Evolutionary conservation across 1,140 invertebrate species (phyloP).

Genomic region (Pomacea maculata): DNA sequence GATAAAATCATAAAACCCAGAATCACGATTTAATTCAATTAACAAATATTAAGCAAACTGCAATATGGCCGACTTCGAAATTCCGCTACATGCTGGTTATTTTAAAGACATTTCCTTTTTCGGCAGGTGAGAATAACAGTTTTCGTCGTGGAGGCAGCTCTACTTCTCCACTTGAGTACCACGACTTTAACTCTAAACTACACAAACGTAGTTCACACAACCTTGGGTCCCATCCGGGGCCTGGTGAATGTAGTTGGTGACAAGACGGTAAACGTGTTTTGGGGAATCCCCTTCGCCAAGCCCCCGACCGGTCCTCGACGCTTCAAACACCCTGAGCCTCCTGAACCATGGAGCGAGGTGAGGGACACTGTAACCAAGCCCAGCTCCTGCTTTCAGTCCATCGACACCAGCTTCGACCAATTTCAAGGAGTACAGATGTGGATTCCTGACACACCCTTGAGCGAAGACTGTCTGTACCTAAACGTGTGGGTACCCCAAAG

Average conservation of each 20-base stretch:
- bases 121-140: too few relatives aligned
- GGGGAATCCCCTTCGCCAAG: constrained; percentile 91
- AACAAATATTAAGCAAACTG: too few relatives aligned
- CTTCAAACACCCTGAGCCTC: constrained; percentile 85
- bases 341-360: constrained; percentile 35
- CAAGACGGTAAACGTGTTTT: constrained; percentile 80
- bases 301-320: constrained; percentile 88
- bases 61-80: too few relatives aligned
- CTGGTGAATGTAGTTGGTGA: not conserved
- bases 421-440: constrained; percentile 44
- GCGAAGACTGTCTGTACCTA: constrained; percentile 91
- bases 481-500: constrained; percentile 82
- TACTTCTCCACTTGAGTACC: not conserved
- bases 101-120: too few relatives aligned
- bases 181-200: not conserved
- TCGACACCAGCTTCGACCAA: constrained; percentile 20
- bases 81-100: too few relatives aligned
- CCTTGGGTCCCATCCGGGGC: constrained; percentile 9
- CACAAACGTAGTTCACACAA: not conserved
- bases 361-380: constrained; percentile 66
- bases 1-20: too few relatives aligned
- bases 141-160: too few relatives aligned
- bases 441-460: constrained; percentile 69
- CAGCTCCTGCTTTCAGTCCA: constrained; percentile 64
- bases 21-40: too few relatives aligned